Evolutionary conservation across 92 coral and sea anemone genomes (phyloP), one percentile per base, ranked within the genome.

Genomic region (Micromussa lordhowensis): DNA sequence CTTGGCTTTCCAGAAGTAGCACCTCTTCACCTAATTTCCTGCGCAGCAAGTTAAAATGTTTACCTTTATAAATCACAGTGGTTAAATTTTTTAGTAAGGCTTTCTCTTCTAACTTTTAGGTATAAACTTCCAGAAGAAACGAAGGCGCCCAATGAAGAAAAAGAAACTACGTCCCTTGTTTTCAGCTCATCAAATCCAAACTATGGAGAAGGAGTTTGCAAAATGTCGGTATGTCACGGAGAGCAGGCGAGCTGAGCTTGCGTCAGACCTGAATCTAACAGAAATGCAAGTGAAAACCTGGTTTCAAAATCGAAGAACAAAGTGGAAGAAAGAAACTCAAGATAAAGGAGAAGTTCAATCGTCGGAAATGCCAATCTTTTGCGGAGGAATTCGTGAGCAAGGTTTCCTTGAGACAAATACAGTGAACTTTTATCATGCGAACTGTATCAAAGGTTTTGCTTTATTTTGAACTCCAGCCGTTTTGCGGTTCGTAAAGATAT

Each of bases 211-310:
- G 77, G 91, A 88, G 76, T 88, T 88, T 66, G 68, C 77, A 24
- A 61, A 61, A 66, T 80, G 78, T 64, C 83, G 83, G 54, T 88
- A 88, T 57, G 57, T 88, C 48, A 88, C 91, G 0, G 91, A 88
- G n/a, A 85, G 80, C 12, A 88, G 79, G 75, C 82, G 91, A 38
- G 77, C 88, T 28, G 91, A 88, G 88, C 79, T 88, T 69, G 85
- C 91, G 34, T 70, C 83, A 64, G 88, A 88, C 30, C 83, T 88
- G 44, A 83, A 88, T n/a, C 73, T 88, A 57, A 88, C 91, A 72
- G 91, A 88, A 83, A 88, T 87, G 44, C 91, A 88, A 76, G 91
- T 88, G 24, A 88, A 88, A 83, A 88, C 91, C 6, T 88, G 91
- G 91, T 88, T 88, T 66, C 91, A 88, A 83, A 88, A 88, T 69